These are phyloP conservation scores for Speoplatyrhinus poulsoni DNA, from an alignment of 2,113 vertebrate genomes.

Conservation along the genomic window DNA sequence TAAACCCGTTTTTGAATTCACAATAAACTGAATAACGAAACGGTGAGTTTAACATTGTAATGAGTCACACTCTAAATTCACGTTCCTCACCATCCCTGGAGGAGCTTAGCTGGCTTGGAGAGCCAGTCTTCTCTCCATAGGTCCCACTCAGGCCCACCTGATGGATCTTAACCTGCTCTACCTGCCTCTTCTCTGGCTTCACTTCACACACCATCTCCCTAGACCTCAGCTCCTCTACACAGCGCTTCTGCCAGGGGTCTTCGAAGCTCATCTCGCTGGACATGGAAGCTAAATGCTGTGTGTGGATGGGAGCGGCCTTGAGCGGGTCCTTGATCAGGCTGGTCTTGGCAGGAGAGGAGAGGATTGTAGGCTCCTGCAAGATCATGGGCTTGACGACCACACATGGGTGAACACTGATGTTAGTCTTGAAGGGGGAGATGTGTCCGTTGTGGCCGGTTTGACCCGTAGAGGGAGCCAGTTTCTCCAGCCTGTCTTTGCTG, in stretches of 20 bases:
- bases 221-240: conserved; percentile 64
- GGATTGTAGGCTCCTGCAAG: conserved; percentile 66
- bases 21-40: too few relatives aligned
- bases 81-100: conserved; percentile 29
- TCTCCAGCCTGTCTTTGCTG: conserved; percentile 77
- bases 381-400: conserved; percentile 81
- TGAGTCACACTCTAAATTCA: not conserved
- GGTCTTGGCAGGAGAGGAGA: conserved; percentile 50
- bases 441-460: conserved; percentile 85
- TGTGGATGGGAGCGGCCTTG: conserved; percentile 51
- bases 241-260: conserved; percentile 95
- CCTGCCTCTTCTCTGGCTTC: conserved; percentile 69
- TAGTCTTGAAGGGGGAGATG: conserved; percentile 84
- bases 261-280: conserved; percentile 83
- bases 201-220: conserved; percentile 45
- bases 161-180: conserved; percentile 44
- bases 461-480: conserved; percentile 81
- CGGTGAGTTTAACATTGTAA: too few relatives aligned
- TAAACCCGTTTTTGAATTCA: too few relatives aligned
- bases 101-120: conserved; percentile 19
- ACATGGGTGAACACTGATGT: conserved; percentile 84
- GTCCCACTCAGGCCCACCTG: conserved; percentile 36
- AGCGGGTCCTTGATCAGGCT: conserved; percentile 54
- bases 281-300: conserved; percentile 57
- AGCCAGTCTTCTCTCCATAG: conserved; percentile 16